Conservation (phyloP, 2,113 vertebrate species). For the Callochromis pleurospilus region DNA sequence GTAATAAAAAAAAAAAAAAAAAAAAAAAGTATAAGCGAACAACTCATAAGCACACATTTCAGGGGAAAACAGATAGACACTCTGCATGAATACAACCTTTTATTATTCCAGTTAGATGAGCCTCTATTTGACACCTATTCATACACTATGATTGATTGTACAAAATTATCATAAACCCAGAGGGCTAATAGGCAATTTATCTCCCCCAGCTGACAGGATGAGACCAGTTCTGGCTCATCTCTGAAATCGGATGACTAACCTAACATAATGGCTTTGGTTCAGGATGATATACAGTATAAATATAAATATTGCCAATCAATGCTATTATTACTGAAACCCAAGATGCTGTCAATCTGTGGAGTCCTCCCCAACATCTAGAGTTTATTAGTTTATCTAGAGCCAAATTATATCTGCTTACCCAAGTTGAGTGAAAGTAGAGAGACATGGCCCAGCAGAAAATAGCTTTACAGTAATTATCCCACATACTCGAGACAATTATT, state of each 20-base stretch:
- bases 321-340: slow-evolving; percentile 6
- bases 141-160: slow-evolving; percentile 21
- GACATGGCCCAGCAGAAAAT: not conserved
- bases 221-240: not conserved
- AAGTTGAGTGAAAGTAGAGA: not conserved
- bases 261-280: not conserved
- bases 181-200: slow-evolving; percentile 27
- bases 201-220: not conserved
- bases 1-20: no score
- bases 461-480: not conserved
- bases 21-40: not conserved
- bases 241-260: not conserved
- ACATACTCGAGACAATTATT: not conserved
- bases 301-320: slow-evolving; percentile 9
- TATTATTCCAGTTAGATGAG: not conserved
- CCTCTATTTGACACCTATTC: slow-evolving; percentile 17
- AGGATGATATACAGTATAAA: not conserved
- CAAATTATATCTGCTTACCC: not conserved
- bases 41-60: not conserved
- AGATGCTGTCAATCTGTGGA: not conserved
- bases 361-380: not conserved
- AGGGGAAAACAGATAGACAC: not conserved
- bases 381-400: slow-evolving; percentile 14
- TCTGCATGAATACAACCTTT: not conserved
- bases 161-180: slow-evolving; percentile 23